Evolutionary conservation across 2,113 vertebrate species (phyloP), one percentile per base, ranked within the genome.

Genomic region (Calidris pygmaea): DNA sequence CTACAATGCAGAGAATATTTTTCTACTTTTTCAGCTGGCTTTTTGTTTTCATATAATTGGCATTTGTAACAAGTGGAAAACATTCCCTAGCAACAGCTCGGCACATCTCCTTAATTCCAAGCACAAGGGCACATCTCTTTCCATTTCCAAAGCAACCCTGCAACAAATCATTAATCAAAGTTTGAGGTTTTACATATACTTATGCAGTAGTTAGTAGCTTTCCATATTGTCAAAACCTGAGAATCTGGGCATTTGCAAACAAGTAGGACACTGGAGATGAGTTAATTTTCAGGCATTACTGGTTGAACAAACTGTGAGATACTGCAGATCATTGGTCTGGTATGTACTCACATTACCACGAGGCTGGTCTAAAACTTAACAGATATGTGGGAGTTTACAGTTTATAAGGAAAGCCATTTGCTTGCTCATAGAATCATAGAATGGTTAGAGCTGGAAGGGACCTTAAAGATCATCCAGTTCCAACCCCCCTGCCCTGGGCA

Each of bases 11-110:
- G 66, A 88, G 90, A 93, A 87, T 72, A 34, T 32, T 41, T 71
- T 59, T 75, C 37, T 89, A 29, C 29, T 45, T 87, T 82, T 87
- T 79, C 3, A 3, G n/a, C 41, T 68, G 67, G 43, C 23, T 59
- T 92, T 88, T 81, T 92, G 35, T 87, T 87, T 91, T 67, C n/a
- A 55, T 80, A 39, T 71, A 85, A 93, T 80, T 95, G 82, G 4
- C 47, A 66, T 90, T 95, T 83, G 45, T 12, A 83, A 71, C 39
- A 90, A 67, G 41, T 37, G 79, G 32, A 62, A 90, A 88, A 67
- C 53, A 91, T 82, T 94, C 80, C 77, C 58, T 95, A 89, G 83
- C 71, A 87, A 79, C 78, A 80, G 75, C 63, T n/a, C 2, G 0
- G 29, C 37, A 12, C 4, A 30, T 55, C 32, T 90, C 47, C 62